Conservation (phyloP, 1,140 invertebrate genomes). For the Tetragnatha versicolor region DNA sequence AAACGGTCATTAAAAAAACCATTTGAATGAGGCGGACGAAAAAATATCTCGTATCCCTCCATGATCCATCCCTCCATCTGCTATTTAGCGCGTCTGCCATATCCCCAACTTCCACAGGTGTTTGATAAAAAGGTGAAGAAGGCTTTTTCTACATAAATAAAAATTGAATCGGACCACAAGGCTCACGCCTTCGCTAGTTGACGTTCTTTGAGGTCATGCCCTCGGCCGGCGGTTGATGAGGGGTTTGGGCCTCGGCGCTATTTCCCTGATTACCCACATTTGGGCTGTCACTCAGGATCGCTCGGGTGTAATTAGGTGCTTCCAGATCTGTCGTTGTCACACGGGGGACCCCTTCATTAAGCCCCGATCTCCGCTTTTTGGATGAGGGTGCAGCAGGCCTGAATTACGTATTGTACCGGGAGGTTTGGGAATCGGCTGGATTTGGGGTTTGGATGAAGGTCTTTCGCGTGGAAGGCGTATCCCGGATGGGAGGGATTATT, state of each 20-base stretch:
- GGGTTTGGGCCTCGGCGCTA: not conserved
- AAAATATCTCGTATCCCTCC: no score
- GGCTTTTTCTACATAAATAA: slow-evolving; percentile 5
- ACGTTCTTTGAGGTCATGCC: slow-evolving; percentile 37
- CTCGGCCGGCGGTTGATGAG: slow-evolving; percentile 7
- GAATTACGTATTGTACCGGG: no score
- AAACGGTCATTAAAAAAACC: no score
- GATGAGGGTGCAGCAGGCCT: no score
- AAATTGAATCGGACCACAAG: not conserved
- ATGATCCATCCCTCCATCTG: not conserved
- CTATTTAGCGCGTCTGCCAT: not conserved
- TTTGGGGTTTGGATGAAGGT: no score
- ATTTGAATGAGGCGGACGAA: no score
- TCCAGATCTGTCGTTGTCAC: slow-evolving; percentile 43
- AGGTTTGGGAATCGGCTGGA: no score
- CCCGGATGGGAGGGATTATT: no score
- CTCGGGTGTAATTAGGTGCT: slow-evolving; percentile 28
- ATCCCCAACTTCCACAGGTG: slow-evolving; percentile 4
- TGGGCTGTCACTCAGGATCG: slow-evolving; percentile 27
- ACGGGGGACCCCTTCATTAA: slow-evolving; percentile 37
- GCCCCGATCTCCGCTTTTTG: no score
- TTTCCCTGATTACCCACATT: slow-evolving; percentile 48
- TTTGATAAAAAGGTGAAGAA: slow-evolving; percentile 37
- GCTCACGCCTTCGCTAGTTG: slow-evolving; percentile 32
- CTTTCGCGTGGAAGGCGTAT: no score